phyloP scores from a whole-genome alignment of 2,113 vertebrate genomes.

The Sinocyclocheilus grahami region DNA sequence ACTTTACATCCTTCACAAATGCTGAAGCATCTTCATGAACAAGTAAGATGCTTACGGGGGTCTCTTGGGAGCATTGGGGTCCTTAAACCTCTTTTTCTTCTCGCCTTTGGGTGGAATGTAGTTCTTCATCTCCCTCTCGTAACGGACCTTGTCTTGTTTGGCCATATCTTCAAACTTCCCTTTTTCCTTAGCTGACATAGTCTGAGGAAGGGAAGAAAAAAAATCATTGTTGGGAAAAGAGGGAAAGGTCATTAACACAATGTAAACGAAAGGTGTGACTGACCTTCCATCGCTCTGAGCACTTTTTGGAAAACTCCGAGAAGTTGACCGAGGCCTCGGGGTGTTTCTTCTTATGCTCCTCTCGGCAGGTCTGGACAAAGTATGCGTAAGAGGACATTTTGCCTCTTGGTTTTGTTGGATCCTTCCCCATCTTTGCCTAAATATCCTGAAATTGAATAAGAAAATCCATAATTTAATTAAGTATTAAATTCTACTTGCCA shows the following conservation, averaged over 20 bases:
- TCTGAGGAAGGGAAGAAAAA: slow-evolving; percentile 72
- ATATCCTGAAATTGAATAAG: slow-evolving; percentile 12
- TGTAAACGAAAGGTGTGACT: neutral
- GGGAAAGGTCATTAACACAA: neutral
- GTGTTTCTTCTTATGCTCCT: slow-evolving; percentile 99
- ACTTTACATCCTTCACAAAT: neutral
- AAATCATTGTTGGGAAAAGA: neutral
- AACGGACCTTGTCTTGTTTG: slow-evolving; percentile 92
- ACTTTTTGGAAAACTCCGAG: slow-evolving; percentile 96
- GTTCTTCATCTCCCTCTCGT: slow-evolving; percentile 96
- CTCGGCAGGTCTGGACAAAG: slow-evolving; percentile 96
- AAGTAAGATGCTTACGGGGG: slow-evolving; percentile 86
- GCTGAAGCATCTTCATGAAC: neutral
- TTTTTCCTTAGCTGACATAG: slow-evolving; percentile 96
- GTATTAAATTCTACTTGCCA: neutral
- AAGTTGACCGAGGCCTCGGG: slow-evolving; percentile 95
- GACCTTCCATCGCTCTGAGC: slow-evolving; percentile 98
- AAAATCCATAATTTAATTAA: neutral
- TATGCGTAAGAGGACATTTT: slow-evolving; percentile 98
- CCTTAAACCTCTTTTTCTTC: slow-evolving; percentile 95
- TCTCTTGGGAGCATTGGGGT: slow-evolving; percentile 98
- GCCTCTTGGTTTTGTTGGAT: slow-evolving; percentile 92
- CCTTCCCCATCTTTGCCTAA: slow-evolving; percentile 88
- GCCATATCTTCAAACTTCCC: slow-evolving; percentile 97
- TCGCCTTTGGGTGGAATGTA: slow-evolving; percentile 90